These are phyloP conservation scores for Tachina fera DNA, from an alignment of 2,888 invertebrate species.

Conservation along the genomic window DNA sequence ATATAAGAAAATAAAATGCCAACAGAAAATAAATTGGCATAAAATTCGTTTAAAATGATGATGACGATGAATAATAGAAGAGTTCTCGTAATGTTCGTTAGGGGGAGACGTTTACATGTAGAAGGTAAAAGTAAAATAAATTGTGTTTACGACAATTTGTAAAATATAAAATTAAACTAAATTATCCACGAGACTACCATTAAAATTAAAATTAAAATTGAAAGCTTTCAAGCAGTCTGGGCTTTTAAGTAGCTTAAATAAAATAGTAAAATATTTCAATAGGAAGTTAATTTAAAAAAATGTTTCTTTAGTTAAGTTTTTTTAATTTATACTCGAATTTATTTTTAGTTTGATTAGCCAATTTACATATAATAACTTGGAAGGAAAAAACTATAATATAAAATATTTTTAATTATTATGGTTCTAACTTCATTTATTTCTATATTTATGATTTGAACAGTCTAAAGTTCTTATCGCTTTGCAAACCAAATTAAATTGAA, in stretches of 20 bases:
- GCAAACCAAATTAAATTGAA: too few species aligned
- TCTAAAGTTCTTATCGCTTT: too few species aligned
- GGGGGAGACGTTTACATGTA: not conserved
- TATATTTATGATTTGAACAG: too few species aligned
- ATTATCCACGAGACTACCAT: conserved; percentile 2
- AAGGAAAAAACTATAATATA: too few species aligned
- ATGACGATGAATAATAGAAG: conserved; percentile 33
- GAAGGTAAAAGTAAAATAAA: conserved; percentile 28
- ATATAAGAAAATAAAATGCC: not conserved
- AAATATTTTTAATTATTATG: too few species aligned
- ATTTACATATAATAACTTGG: too few species aligned
- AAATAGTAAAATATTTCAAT: too few species aligned
- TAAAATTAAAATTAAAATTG: not conserved
- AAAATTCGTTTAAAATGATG: conserved; percentile 68
- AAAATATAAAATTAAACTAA: conserved; percentile 43
- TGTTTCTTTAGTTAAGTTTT: too few species aligned
- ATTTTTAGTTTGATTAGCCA: too few species aligned
- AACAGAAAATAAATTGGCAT: conserved; percentile 66
- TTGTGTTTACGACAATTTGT: conserved; percentile 45
- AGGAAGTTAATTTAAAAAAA: too few species aligned
- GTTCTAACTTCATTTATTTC: too few species aligned
- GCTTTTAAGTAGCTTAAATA: not conserved
- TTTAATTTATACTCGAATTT: too few species aligned
- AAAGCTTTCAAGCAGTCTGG: not conserved
- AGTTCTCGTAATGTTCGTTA: not conserved